Percentiles rank a stretch among this genome's conserved stretches.
These are phyloP conservation scores for Tokudaia muenninki DNA, from an alignment of 2,797 vertebrate species.

Conservation along the genomic window DNA sequence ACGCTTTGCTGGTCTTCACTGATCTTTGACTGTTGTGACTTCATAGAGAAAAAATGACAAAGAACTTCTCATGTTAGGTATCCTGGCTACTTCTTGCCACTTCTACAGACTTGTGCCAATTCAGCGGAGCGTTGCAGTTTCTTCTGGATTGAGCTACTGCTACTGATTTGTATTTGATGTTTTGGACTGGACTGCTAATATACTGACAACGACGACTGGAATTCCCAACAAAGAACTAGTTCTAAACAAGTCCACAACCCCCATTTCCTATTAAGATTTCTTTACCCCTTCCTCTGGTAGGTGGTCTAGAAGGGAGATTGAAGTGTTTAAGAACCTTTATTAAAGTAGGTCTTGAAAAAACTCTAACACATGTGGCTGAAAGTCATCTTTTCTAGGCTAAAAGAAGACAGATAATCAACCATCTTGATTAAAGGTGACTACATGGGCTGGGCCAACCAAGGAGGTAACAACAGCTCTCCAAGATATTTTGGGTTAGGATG, in stretches of 20 bases:
- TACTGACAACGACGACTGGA: no score
- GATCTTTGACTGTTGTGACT: background rate
- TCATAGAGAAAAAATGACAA: background rate
- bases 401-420: background rate
- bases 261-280: no score
- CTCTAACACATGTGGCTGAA: background rate
- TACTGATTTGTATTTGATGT: no score
- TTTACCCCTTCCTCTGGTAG: no score
- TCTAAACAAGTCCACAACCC: no score
- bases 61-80: background rate
- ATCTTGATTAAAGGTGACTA: background rate
- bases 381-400: background rate
- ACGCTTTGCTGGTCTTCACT: background rate
- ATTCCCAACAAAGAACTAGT: no score
- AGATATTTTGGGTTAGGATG: background rate
- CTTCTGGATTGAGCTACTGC: background rate
- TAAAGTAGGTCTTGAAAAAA: no score
- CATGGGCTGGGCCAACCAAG: background rate
- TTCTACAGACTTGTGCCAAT: background rate
- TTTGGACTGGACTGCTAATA: no score
- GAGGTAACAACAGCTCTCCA: background rate
- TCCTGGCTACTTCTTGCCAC: background rate
- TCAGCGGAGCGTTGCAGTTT: background rate
- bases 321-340: no score
- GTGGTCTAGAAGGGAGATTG: no score